Conservation (phyloP, 2,797 vertebrate genomes). For the Siniperca obscura region DNA sequence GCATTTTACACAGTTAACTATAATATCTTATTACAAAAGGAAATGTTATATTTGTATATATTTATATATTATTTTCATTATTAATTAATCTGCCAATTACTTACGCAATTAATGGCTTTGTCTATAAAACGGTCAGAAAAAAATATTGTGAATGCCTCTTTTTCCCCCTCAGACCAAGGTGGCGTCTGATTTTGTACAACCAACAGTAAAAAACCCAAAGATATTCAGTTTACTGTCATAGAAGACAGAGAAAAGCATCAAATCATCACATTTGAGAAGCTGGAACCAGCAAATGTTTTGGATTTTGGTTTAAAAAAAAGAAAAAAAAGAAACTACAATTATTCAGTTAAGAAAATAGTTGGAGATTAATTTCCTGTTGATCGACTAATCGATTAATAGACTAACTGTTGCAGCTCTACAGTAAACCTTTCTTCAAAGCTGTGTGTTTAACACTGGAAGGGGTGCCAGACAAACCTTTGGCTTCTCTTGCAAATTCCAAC, state of each 20-base stretch:
- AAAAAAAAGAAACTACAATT: not conserved
- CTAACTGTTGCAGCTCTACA: not conserved
- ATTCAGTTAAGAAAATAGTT: not conserved
- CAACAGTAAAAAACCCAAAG: not conserved
- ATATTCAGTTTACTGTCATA: not conserved
- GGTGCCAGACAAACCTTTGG: not conserved
- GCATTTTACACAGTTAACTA: not conserved
- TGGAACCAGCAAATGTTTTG: not conserved
- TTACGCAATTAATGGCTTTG: not conserved
- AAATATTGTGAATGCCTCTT: not conserved
- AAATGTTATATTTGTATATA: not conserved
- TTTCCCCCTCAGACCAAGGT: not conserved
- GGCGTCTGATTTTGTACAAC: not conserved
- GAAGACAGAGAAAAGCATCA: not conserved
- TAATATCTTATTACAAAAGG: constrained; percentile 1
- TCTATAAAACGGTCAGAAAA: not conserved
- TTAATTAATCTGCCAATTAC: no score
- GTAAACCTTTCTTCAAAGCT: not conserved
- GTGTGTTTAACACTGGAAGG: not conserved
- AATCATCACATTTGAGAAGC: not conserved
- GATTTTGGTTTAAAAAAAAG: not conserved
- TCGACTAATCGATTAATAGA: not conserved
- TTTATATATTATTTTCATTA: not conserved
- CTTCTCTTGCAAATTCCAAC: not conserved
- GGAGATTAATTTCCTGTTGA: not conserved